Conservation (phyloP, 2,113 vertebrate genomes). For the Perccottus glenii region DNA sequence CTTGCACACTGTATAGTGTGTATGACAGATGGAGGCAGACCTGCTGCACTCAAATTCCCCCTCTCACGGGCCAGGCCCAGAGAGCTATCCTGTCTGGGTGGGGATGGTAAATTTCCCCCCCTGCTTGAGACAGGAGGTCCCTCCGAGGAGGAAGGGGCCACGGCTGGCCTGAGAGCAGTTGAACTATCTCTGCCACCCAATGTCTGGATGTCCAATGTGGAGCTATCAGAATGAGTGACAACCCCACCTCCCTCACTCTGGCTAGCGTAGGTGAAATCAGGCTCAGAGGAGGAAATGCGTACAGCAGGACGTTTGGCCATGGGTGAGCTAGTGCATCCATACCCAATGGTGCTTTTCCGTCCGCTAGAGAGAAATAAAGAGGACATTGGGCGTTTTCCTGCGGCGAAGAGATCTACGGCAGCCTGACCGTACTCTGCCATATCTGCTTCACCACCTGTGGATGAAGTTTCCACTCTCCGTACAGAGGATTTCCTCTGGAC, state of each 20-base stretch:
- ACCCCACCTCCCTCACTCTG: neutral
- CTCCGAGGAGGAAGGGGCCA: too few relatives aligned
- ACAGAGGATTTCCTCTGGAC: neutral
- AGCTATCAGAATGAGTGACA: neutral
- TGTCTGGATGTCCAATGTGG: neutral
- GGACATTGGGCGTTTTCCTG: neutral
- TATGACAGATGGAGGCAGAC: too few relatives aligned
- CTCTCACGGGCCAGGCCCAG: too few relatives aligned
- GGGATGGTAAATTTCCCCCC: too few relatives aligned
- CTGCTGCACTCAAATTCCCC: too few relatives aligned
- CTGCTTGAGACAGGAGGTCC: too few relatives aligned
- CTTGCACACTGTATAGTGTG: too few relatives aligned
- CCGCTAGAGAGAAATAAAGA: neutral
- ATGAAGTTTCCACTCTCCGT: neutral
- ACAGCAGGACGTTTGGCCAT: neutral
- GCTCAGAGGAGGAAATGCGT: neutral
- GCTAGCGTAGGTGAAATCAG: neutral
- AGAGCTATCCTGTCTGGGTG: too few relatives aligned
- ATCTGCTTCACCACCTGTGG: neutral
- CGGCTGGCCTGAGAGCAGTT: too few relatives aligned
- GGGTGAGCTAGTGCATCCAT: neutral
- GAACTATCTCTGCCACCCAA: too few relatives aligned
- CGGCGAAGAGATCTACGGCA: neutral
- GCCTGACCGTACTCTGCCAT: neutral
- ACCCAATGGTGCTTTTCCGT: neutral